Evolutionary conservation across 2,113 vertebrate genomes (phyloP), one percentile per base, ranked within the genome.

Genomic region (Pica pica): DNA sequence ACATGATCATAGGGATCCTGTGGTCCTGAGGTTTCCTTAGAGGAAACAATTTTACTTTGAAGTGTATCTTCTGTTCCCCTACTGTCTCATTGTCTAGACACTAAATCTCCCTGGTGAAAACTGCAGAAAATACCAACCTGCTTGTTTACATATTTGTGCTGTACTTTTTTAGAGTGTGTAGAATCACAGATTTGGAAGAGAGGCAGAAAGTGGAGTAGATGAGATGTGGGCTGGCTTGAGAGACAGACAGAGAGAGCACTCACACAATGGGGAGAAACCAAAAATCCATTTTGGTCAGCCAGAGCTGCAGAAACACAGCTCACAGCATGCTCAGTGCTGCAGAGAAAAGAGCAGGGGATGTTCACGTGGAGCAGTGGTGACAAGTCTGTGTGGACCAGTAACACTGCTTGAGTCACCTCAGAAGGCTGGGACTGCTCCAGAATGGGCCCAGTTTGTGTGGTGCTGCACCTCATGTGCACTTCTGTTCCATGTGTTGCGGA

Each of bases 301-400:
- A 65, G 14, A 75, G 7, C n/a, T 56, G 13, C 41, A 60, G 37
- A 63, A 71, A 42, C 21, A 65, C 35, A 84, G 5, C 52, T 77
- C 49, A 6, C 8, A 70, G 46, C 5, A 2, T 2, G 17, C 16
- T 13, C 11, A 28, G 16, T 3, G 1, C 39, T 18, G 41, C 39
- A 82, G 59, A 52, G 6, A 16, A 15, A 73, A 35, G 24, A 59
- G n/a, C 16, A 55, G 61, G 5, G 7, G 3, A 13, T 16, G 8
- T 17, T 82, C 57, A 16, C 7, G 16, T 27, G 59, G 37, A 57
- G 33, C 28, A n/a, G 52, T 7, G 24, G 39, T 4, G 4, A 35
- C 8, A 28, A 59, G 35, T 41, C 37, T 87, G 65, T 4, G 1
- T 0, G 1, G 22, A 16, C 28, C 5, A 49, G 39, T 63, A 53